Percentiles rank a stretch among this genome's conserved stretches.
These are phyloP conservation scores for Microchrysa polita DNA, from an alignment of 2,888 invertebrate species.

Conservation along the genomic window DNA sequence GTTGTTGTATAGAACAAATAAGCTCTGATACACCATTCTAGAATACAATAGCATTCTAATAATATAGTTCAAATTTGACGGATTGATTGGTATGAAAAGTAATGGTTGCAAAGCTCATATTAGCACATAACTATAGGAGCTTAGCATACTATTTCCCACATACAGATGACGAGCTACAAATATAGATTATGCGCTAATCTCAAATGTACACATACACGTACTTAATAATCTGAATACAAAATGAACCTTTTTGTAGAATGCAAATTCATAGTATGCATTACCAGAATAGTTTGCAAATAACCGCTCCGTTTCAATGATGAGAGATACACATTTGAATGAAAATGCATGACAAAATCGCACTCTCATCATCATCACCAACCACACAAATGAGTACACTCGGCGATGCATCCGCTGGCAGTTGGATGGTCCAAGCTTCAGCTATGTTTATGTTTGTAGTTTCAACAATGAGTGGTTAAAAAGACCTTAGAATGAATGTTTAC, in stretches of 20 bases:
- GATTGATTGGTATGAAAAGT: too few relatives aligned
- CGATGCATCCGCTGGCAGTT: background rate
- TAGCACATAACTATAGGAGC: too few relatives aligned
- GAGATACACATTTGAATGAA: too few relatives aligned
- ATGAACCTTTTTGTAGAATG: slow-evolving; percentile 4
- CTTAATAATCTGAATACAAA: background rate
- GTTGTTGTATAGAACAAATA: too few relatives aligned
- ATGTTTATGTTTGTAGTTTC: too few relatives aligned
- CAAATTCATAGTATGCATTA: slow-evolving; percentile 9
- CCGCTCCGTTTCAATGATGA: slow-evolving; percentile 1
- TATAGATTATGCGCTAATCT: too few relatives aligned
- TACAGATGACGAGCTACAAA: background rate
- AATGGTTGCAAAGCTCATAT: too few relatives aligned
- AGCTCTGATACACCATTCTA: too few relatives aligned
- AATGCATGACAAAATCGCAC: slow-evolving; percentile 23
- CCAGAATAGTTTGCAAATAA: slow-evolving; percentile 18
- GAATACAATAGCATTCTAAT: too few relatives aligned
- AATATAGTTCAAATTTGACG: too few relatives aligned
- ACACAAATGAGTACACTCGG: background rate
- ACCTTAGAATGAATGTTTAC: slow-evolving; percentile 28
- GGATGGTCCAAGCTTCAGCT: background rate
- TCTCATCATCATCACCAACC: background rate
- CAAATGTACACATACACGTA: too few relatives aligned
- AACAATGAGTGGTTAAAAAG: background rate
- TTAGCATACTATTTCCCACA: slow-evolving; percentile 1